Evolutionary conservation across 2,113 vertebrate species (phyloP), one percentile per base, ranked within the genome.

Genomic region (Phainopepla nitens): DNA sequence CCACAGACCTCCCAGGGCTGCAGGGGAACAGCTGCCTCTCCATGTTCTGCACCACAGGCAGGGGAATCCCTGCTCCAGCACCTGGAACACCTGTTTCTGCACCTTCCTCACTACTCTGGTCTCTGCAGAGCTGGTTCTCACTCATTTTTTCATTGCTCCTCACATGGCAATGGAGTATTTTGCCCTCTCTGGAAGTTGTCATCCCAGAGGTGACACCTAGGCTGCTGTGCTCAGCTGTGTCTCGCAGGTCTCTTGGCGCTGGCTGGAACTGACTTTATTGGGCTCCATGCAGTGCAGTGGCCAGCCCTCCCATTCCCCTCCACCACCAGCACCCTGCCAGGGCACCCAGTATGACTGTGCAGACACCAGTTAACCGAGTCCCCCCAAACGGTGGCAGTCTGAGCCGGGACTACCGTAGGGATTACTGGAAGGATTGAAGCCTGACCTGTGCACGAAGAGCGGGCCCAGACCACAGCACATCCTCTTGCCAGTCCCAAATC

Each of bases 1-100:
- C 5, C 3, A 7, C 6, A 6, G 19, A 29, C 17, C 12, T 70
- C 28, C 9, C 5, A 6, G 7, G 22, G 2, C 51, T 68, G 8
- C 29, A 53, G 20, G 31, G 7, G 6, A 3, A 57, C 17, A 12
- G 3, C 36, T 57, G 35, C 18, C 11, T 61, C 61, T 6, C 33
- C 15, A 2, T 25, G 21, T 5, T 27, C 50, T 73, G 24, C 24
- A 2, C 27, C 45, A 33, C 0, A 0, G 22, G 7, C 25, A 66
- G 22, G 13, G 5, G 7, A 41, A 13, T 8, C 20, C 76, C 31
- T 81, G 41, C 28, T 45, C 5, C 1, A 1, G 8, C 0, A 1
- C 23, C 31, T 41, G 24, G 11, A 49, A 1, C 35, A 45, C 4
- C 3, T 83, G 2, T 15, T 89, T 1, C 3, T 15, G 6, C 17